phyloP scores from a whole-genome alignment of 1,140 invertebrate genomes.

The Riptortus pedestris region DNA sequence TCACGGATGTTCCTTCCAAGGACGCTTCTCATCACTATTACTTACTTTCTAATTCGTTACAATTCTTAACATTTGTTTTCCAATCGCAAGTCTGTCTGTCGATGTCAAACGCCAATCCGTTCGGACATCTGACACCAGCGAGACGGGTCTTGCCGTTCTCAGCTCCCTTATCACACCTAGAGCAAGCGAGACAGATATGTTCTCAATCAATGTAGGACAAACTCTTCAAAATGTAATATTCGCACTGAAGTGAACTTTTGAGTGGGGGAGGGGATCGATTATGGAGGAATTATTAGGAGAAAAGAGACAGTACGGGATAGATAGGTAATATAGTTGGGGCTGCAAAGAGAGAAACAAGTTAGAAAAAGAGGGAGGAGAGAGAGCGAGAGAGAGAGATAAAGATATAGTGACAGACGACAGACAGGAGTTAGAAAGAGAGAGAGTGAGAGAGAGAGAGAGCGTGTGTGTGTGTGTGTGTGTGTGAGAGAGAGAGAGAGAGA shows the following conservation, averaged over 20 bases:
- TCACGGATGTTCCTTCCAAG: no score
- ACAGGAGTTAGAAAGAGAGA: neutral
- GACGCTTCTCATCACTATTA: no score
- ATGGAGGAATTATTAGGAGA: no score
- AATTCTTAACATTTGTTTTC: constrained; percentile 92
- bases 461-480: neutral
- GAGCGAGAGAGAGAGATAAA: no score
- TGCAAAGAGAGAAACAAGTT: no score
- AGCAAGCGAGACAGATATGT: constrained; percentile 23
- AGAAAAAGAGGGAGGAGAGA: no score
- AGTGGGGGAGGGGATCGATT: no score
- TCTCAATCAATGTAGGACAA: no score
- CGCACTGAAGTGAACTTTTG: neutral
- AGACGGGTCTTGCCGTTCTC: constrained; percentile 74
- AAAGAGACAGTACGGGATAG: no score
- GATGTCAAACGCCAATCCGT: constrained; percentile 86
- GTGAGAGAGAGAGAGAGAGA: neutral
- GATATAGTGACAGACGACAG: no score
- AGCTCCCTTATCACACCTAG: constrained; percentile 79
- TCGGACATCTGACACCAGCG: constrained; percentile 76
- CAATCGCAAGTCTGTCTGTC: constrained; percentile 89
- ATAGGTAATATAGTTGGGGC: no score
- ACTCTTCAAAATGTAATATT: no score
- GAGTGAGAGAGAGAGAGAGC: neutral
- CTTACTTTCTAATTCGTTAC: constrained; percentile 87